Percentiles rank a stretch among this genome's conserved stretches.
Evolutionary conservation across 2,797 vertebrate genomes (phyloP).

Genomic region (Garrulus glandarius): DNA sequence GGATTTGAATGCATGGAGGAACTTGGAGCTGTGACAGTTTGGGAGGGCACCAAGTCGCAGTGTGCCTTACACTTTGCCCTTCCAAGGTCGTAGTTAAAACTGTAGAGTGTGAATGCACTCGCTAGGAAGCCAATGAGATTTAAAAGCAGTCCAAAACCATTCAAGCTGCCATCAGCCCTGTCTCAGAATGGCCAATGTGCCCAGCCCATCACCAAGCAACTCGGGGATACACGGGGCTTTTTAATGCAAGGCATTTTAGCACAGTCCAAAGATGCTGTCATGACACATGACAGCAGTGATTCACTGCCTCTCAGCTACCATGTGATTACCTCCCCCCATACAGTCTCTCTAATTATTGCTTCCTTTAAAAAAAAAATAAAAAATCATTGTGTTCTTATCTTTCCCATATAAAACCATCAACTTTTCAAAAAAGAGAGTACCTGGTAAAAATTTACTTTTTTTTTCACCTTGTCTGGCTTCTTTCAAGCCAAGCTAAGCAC

Average conservation of each 20-base stretch:
- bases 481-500: conserved; percentile 52
- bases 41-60: neutral
- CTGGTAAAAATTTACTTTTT: conserved; percentile 45
- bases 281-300: conserved; percentile 3
- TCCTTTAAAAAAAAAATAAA: neutral
- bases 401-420: conserved; percentile 38
- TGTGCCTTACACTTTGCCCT: neutral
- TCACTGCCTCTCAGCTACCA: conserved; percentile 2
- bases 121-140: neutral
- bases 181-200: neutral
- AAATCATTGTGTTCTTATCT: neutral
- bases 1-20: neutral
- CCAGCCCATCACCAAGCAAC: neutral
- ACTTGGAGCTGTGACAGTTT: neutral
- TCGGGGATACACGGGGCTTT: rapidly evolving
- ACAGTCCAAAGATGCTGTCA: neutral
- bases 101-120: neutral
- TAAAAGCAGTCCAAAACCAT: neutral
- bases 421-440: conserved; percentile 33
- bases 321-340: neutral
- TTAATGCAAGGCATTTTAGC: neutral
- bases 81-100: neutral
- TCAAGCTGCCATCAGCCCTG: neutral
- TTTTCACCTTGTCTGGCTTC: conserved; percentile 57
- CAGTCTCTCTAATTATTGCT: neutral